Percentiles rank a stretch among this genome's conserved stretches.
These are phyloP conservation scores for Orientallactaga sibirica DNA, from an alignment of 2,797 vertebrate genomes.

Conservation along the genomic window DNA sequence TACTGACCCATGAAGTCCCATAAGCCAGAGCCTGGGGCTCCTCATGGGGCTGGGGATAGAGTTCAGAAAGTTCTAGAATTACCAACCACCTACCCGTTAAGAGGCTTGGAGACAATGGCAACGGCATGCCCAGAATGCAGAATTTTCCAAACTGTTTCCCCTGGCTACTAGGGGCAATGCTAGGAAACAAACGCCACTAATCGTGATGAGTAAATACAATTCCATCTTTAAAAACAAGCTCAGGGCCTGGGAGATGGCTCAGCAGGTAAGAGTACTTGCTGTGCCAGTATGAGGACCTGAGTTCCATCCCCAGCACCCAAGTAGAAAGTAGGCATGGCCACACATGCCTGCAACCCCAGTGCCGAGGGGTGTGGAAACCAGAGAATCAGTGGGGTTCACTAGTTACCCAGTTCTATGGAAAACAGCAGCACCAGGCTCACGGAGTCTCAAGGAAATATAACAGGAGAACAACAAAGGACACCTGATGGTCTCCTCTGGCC, in stretches of 20 bases:
- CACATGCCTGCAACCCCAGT: no score
- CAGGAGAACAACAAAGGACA: no score
- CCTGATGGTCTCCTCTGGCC: neutral
- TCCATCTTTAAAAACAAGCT: neutral
- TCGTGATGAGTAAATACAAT: neutral
- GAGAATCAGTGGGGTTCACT: no score
- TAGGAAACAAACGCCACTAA: neutral
- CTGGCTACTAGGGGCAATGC: neutral
- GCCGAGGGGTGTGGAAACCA: no score
- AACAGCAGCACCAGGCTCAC: no score
- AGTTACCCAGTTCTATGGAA: no score
- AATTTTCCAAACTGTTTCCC: constrained; percentile 18
- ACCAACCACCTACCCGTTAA: neutral
- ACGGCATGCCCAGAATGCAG: neutral
- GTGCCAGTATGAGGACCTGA: no score
- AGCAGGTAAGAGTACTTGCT: no score
- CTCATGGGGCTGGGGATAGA: neutral
- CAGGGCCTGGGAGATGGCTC: no score
- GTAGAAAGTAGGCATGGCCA: no score
- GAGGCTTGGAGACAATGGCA: neutral
- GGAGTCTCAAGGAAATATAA: no score
- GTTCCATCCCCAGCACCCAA: no score
- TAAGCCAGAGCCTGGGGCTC: constrained; percentile 9
- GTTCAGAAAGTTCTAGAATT: constrained; percentile 60
- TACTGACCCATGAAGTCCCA: constrained; percentile 1